phyloP scores from a whole-genome alignment of 2,888 invertebrate species.

The Patella ulyssiponensis region DNA sequence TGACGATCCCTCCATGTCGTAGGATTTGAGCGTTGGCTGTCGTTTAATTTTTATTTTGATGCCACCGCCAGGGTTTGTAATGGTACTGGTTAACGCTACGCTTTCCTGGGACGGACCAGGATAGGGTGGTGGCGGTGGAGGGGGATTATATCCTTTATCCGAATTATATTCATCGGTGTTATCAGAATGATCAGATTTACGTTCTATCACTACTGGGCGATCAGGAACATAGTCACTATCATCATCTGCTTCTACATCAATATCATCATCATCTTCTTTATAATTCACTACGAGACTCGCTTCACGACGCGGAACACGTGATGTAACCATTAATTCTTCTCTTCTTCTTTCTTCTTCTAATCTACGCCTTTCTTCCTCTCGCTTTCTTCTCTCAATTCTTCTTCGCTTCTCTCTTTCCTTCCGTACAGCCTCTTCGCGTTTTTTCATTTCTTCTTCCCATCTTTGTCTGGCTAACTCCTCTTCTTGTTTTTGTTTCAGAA shows the following conservation, averaged over 20 bases:
- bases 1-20: constrained; percentile 8
- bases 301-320: constrained; percentile 27
- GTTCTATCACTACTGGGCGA: not conserved
- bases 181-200: not conserved
- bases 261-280: constrained; percentile 35
- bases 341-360: constrained; percentile 9
- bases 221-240: constrained; percentile 1
- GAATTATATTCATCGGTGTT: constrained; percentile 1
- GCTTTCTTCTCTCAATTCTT: not conserved
- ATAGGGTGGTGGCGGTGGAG: not conserved
- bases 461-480: constrained; percentile 20
- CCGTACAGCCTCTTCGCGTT: constrained; percentile 18
- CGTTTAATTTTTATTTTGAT: constrained; percentile 70
- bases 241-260: constrained; percentile 24
- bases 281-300: constrained; percentile 29
- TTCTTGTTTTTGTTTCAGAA: constrained; percentile 39
- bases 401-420: constrained; percentile 26
- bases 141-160: constrained; percentile 7
- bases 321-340: constrained; percentile 11
- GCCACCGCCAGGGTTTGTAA: constrained; percentile 67
- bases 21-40: constrained; percentile 33
- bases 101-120: constrained; percentile 29
- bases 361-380: not conserved
- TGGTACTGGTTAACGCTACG: constrained; percentile 48
- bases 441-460: constrained; percentile 24